Percentiles rank a stretch among this genome's conserved stretches.
These are phyloP conservation scores for Trichogramma evanescens DNA, from an alignment of 2,888 invertebrate species.

Conservation along the genomic window DNA sequence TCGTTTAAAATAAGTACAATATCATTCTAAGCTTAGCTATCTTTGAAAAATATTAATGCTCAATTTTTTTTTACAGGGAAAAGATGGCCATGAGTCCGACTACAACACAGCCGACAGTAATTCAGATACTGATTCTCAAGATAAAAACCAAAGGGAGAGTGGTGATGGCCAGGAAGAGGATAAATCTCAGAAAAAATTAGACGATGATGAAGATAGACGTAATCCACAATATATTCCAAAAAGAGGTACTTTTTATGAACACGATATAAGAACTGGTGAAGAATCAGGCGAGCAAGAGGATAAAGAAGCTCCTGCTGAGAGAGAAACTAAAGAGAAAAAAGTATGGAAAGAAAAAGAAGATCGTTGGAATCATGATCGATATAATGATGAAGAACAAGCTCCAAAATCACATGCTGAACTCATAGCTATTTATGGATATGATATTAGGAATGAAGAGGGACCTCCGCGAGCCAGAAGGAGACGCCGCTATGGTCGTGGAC, in stretches of 20 bases:
- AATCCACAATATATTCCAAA: constrained; percentile 98
- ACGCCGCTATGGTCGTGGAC: constrained; percentile 81
- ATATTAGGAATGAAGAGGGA: constrained; percentile 87
- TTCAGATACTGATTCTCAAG: constrained; percentile 41
- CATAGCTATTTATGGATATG: constrained; percentile 83
- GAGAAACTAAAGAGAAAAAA: constrained; percentile 45
- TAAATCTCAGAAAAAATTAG: constrained; percentile 67
- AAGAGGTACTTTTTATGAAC: constrained; percentile 92
- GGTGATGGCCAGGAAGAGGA: constrained; percentile 48
- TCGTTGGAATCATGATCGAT: constrained; percentile 84
- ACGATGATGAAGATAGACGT: constrained; percentile 88
- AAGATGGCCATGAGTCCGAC: constrained; percentile 41
- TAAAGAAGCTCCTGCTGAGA: constrained; percentile 34
- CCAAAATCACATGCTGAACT: constrained; percentile 83
- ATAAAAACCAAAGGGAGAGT: constrained; percentile 41
- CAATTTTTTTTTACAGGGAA: constrained; percentile 31
- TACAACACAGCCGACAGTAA: constrained; percentile 42
- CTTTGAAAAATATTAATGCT: neutral
- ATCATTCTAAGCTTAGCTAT: neutral
- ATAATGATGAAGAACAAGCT: constrained; percentile 70
- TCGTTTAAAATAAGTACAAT: too few species aligned
- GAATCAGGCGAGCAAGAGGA: constrained; percentile 41
- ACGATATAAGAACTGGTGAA: constrained; percentile 81
- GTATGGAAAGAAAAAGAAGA: constrained; percentile 58
- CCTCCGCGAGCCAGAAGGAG: constrained; percentile 82